Evolutionary conservation across 2,888 invertebrate species (phyloP), one percentile per base, ranked within the genome.

Genomic region (Molorchus minor): DNA sequence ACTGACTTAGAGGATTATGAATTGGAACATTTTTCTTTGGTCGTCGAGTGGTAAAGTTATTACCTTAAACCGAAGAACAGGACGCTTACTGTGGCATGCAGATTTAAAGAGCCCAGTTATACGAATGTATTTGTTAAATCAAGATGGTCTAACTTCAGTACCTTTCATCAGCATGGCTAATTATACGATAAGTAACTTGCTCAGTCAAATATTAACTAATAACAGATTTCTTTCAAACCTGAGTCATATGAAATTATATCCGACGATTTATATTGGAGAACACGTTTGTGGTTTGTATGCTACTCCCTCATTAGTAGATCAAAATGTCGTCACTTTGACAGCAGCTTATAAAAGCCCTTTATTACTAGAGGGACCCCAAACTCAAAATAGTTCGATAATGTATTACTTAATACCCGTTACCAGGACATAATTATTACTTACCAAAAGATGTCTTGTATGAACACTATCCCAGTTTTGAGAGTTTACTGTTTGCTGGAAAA

Each of bases 211-310:
- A 35, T 60, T 72, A 15, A 74, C 80, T 10, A 77, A 82, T 64
- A 79, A 77, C 20, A 72, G 72, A 21, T 65, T 75, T 43, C 64
- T 79, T 30, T 79, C 81, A 58, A 81, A 82, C 65, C 79, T 81
- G 0, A 80, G 78, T 35, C 80, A 83, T 55, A 80, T 84, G 75
- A 82, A 84, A 64, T 75, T 85, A 45, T 84, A 82, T 70, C 92
- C 93, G 56, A 93, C 96, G 0, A 83, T 98, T 25, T 98, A 96
- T 79, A 90, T 98, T 57, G 98, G 98, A 0, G 93, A 97, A 76
- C 89, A 90, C 75, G 84, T 86, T 61, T 87, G 91, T 73, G 97
- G 97, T 0, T 82, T 96, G 0, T 98, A 97, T 81, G 98, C 98
- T 0, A 80, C 98, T 51, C 94, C 96, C 1, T 93, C 96, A 0